Percentiles rank a stretch among this genome's conserved stretches.
Conservation (phyloP, 2,888 invertebrate species). For the Tetanocera ferruginea region DNA sequence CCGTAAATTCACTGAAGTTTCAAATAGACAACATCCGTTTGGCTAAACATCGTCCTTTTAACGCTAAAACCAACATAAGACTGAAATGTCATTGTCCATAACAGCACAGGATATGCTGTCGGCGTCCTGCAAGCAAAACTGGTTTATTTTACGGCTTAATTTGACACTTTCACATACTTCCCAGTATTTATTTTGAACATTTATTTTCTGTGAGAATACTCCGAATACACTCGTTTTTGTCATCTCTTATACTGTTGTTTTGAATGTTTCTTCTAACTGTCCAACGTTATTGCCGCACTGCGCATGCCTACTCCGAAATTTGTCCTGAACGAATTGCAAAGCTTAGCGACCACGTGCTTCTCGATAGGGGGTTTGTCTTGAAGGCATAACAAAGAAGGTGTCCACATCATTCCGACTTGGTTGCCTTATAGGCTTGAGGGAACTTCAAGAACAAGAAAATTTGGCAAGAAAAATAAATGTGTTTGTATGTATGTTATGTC, state of each 20-base stretch:
- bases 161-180: background rate
- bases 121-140: constrained; percentile 27
- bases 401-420: background rate
- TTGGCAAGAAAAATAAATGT: background rate
- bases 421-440: background rate
- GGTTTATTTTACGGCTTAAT: too few species aligned
- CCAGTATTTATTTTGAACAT: background rate
- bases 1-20: too few species aligned
- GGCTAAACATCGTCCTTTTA: constrained; percentile 56
- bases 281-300: constrained; percentile 44
- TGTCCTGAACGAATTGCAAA: constrained; percentile 59
- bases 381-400: background rate
- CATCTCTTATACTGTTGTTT: constrained; percentile 46
- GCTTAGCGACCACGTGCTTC: constrained; percentile 53
- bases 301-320: constrained; percentile 54
- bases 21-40: background rate
- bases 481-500: background rate
- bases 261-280: constrained; percentile 26
- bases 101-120: constrained; percentile 57
- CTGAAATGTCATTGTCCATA: constrained; percentile 63
- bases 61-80: constrained; percentile 64
- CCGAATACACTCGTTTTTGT: background rate
- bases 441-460: background rate
- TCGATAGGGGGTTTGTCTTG: constrained; percentile 38
- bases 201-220: background rate